Percentiles rank a stretch among this genome's conserved stretches.
These are phyloP conservation scores for Strigamia transsilvanica DNA, from an alignment of 2,888 invertebrate genomes.

Conservation along the genomic window DNA sequence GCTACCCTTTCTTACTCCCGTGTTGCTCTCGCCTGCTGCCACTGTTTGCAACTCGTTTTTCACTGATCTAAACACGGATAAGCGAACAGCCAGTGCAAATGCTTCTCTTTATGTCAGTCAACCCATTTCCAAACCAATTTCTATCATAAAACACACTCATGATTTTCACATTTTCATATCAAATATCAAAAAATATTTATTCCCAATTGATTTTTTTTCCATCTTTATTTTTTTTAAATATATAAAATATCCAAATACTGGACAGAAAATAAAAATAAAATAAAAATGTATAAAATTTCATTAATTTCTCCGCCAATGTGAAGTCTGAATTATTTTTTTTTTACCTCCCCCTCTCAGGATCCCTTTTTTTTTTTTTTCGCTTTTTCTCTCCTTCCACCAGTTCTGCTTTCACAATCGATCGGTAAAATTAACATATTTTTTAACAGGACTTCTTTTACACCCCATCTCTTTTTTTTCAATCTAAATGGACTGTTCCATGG, in stretches of 20 bases:
- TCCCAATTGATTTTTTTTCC: neutral
- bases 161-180: neutral
- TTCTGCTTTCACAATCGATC: conserved; percentile 37
- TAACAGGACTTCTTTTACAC: conserved; percentile 26
- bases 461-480: conserved; percentile 1
- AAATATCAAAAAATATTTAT: neutral
- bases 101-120: neutral
- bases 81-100: conserved; percentile 25
- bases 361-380: neutral
- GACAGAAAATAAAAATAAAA: too few species aligned
- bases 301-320: neutral
- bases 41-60: conserved; percentile 30
- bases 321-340: neutral
- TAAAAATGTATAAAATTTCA: neutral
- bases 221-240: neutral
- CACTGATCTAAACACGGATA: conserved; percentile 30
- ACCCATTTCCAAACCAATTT: conserved; percentile 25
- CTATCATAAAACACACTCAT: neutral
- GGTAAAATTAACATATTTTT: conserved; percentile 41
- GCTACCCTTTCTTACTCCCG: conserved; percentile 13
- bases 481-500: neutral
- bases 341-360: neutral
- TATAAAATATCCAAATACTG: too few species aligned
- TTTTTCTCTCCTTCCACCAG: conserved; percentile 16
- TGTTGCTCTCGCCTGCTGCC: conserved; percentile 26